Conservation (phyloP, 2,113 vertebrate genomes). For the Sula dactylatra region DNA sequence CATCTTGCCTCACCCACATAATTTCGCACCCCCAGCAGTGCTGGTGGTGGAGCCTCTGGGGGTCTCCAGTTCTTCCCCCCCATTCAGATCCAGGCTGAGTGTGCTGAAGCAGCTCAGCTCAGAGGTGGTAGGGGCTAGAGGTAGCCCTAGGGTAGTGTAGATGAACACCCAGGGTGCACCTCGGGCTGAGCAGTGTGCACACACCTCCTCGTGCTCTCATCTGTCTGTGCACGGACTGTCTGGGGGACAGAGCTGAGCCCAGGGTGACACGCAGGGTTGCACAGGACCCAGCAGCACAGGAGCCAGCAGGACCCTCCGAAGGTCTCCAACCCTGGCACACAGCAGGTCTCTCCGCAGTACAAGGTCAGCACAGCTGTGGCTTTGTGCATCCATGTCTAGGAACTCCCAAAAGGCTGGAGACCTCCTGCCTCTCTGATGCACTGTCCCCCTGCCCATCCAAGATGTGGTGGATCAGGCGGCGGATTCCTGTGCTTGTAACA, state of each 20-base stretch:
- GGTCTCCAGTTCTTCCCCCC: background rate
- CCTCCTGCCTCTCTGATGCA: background rate
- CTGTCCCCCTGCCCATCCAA: background rate
- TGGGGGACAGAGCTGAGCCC: background rate
- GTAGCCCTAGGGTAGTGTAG: background rate
- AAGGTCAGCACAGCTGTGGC: background rate
- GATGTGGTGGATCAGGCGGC: background rate
- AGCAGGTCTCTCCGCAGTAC: background rate
- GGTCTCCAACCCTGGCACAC: background rate
- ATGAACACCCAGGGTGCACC: rapidly evolving
- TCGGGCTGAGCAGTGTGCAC: rapidly evolving
- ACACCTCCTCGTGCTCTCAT: background rate
- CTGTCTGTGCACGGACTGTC: background rate
- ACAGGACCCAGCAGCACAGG: background rate
- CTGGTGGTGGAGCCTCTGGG: background rate
- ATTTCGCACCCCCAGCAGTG: background rate
- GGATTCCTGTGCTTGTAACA: background rate
- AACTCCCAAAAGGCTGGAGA: background rate
- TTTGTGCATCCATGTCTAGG: background rate
- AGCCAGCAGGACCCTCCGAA: background rate
- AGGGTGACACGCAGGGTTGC: rapidly evolving
- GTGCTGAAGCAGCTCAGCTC: background rate
- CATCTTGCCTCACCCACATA: background rate
- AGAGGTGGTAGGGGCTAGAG: background rate
- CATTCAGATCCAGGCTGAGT: background rate